These are phyloP conservation scores for Catajapyx aquilonaris DNA, from an alignment of 1,140 invertebrate genomes.

Conservation along the genomic window DNA sequence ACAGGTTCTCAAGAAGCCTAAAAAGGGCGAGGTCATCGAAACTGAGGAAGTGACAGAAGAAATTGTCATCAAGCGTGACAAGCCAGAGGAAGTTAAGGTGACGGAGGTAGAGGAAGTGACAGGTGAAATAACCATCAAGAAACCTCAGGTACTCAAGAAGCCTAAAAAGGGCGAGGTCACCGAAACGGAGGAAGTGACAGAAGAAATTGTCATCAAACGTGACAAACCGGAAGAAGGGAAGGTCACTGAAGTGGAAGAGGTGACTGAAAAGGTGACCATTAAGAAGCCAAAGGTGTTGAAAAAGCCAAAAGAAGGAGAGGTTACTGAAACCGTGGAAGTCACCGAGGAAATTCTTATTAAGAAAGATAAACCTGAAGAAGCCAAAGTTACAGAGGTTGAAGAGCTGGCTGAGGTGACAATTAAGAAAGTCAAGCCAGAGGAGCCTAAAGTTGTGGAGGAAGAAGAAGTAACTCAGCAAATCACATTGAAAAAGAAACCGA, in stretches of 20 bases:
- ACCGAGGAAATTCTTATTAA: background rate
- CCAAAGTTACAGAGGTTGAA: conserved; percentile 9
- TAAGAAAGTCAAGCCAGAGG: conserved; percentile 12
- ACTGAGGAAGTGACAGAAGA: conserved; percentile 21
- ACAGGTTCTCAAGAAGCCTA: no score
- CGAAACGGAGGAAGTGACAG: conserved; percentile 19
- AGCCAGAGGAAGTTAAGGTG: conserved; percentile 11
- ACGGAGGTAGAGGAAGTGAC: conserved; percentile 14
- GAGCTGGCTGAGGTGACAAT: conserved; percentile 12
- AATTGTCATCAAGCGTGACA: conserved; percentile 15
- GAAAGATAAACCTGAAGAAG: conserved; percentile 10
- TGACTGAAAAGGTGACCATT: conserved; percentile 24
- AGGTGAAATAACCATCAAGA: conserved; percentile 14
- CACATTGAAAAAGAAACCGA: conserved; percentile 8
- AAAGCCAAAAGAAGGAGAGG: conserved; percentile 3
- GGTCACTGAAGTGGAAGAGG: conserved; percentile 19
- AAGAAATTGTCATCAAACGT: conserved; percentile 12
- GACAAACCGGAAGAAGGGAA: conserved; percentile 15
- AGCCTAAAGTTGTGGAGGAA: conserved; percentile 10
- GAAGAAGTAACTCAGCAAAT: conserved; percentile 10
- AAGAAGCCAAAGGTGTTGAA: conserved; percentile 13
- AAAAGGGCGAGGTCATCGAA: conserved; percentile 2
- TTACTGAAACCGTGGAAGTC: conserved; percentile 9
- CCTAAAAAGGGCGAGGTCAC: conserved; percentile 13
- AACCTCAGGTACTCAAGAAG: conserved; percentile 13